phyloP scores from a whole-genome alignment of 2,888 invertebrate genomes.

The Torymus tubicola region DNA sequence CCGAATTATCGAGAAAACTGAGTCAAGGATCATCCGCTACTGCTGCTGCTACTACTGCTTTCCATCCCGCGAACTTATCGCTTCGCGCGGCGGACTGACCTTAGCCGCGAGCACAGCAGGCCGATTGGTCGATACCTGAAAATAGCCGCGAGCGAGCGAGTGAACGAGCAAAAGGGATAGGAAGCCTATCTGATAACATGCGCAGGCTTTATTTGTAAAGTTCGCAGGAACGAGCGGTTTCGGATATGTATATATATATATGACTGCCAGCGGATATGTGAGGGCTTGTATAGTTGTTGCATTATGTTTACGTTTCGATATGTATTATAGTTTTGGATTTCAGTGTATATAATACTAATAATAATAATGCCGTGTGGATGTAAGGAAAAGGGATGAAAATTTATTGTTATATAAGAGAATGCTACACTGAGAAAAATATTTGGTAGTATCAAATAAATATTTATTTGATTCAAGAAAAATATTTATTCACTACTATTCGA shows the following conservation, averaged over 20 bases:
- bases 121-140: slow-evolving; percentile 74
- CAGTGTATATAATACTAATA: too few relatives aligned
- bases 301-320: too few relatives aligned
- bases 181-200: slow-evolving; percentile 10
- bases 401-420: too few relatives aligned
- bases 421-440: too few relatives aligned
- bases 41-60: slow-evolving; percentile 55
- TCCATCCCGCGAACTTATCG: slow-evolving; percentile 62
- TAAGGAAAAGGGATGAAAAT: too few relatives aligned
- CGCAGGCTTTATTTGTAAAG: slow-evolving; percentile 38
- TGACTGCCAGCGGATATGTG: neutral
- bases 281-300: neutral
- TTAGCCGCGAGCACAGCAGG: slow-evolving; percentile 61
- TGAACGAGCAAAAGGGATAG: neutral
- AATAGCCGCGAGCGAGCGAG: slow-evolving; percentile 65
- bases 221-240: neutral
- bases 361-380: too few relatives aligned
- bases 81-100: slow-evolving; percentile 68
- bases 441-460: too few relatives aligned
- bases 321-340: too few relatives aligned
- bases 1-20: slow-evolving; percentile 53
- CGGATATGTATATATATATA: too few relatives aligned
- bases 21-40: slow-evolving; percentile 67
- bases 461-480: too few relatives aligned
- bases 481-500: too few relatives aligned